These are phyloP conservation scores for Slavum lentiscoides DNA, from an alignment of 2,888 invertebrate genomes.

Conservation along the genomic window DNA sequence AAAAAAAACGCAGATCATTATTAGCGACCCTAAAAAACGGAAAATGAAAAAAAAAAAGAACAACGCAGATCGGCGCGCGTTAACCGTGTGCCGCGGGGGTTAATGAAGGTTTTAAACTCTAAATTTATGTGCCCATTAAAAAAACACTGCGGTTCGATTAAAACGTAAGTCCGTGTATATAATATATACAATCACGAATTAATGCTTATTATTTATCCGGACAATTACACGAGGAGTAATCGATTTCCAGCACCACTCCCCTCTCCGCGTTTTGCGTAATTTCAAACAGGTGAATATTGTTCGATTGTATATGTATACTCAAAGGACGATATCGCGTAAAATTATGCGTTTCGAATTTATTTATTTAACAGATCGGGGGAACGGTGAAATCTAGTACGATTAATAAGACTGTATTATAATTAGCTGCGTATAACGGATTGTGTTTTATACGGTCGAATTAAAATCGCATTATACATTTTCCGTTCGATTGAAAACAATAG, in stretches of 20 bases:
- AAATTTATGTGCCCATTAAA: constrained; percentile 49
- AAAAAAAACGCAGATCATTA: background rate
- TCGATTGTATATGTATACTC: no score
- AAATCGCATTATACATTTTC: no score
- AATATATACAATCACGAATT: background rate
- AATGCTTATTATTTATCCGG: constrained; percentile 22
- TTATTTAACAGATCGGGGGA: no score
- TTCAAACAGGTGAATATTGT: no score
- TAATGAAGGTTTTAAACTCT: constrained; percentile 50
- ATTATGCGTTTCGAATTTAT: no score
- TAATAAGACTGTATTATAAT: no score
- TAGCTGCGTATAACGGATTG: no score
- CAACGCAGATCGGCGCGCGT: constrained; percentile 33
- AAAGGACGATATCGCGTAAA: no score
- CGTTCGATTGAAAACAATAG: no score
- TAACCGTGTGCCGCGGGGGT: constrained; percentile 35
- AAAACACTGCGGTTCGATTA: constrained; percentile 51
- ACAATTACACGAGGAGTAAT: constrained; percentile 15
- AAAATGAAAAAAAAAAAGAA: background rate
- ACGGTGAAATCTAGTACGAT: no score
- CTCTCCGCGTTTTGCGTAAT: no score
- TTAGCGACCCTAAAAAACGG: constrained; percentile 27
- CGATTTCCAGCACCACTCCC: background rate
- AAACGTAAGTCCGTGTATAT: constrained; percentile 39
- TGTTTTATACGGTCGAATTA: no score